Percentiles rank a stretch among this genome's conserved stretches.
These are phyloP conservation scores for Callimorpha dominula DNA, from an alignment of 2,888 invertebrate genomes.

Conservation along the genomic window DNA sequence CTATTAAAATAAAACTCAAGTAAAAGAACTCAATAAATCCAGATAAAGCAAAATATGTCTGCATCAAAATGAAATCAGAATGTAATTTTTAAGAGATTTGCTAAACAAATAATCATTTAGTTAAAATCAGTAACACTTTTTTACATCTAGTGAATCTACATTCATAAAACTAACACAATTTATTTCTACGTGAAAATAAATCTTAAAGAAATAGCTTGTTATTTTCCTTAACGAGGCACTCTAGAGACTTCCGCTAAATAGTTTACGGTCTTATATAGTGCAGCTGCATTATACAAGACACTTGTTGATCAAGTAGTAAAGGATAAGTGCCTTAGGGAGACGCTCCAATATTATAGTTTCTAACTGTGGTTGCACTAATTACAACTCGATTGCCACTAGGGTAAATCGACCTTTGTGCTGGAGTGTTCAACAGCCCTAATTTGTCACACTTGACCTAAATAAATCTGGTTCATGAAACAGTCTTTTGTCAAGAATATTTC, in stretches of 20 bases:
- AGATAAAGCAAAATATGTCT: not conserved
- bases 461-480: constrained; percentile 51
- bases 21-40: not conserved
- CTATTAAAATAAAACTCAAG: too few species aligned
- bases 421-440: constrained; percentile 51
- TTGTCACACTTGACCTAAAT: constrained; percentile 63
- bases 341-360: constrained; percentile 42
- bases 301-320: constrained; percentile 43
- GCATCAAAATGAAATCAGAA: not conserved
- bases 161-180: not conserved
- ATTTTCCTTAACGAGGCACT: constrained; percentile 4
- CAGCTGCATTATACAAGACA: constrained; percentile 33
- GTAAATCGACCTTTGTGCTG: constrained; percentile 18
- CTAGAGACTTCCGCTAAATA: constrained; percentile 18
- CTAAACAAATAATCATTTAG: not conserved
- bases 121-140: not conserved
- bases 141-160: not conserved
- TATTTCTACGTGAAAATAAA: not conserved
- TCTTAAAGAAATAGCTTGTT: not conserved
- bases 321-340: constrained; percentile 42
- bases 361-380: constrained; percentile 45
- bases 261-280: constrained; percentile 18
- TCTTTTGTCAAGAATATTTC: constrained; percentile 33
- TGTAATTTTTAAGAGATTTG: not conserved
- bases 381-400: constrained; percentile 19